Base-by-base conservation (phyloP, 2,888 invertebrate species). In the Agrotis exclamationis region DNA sequence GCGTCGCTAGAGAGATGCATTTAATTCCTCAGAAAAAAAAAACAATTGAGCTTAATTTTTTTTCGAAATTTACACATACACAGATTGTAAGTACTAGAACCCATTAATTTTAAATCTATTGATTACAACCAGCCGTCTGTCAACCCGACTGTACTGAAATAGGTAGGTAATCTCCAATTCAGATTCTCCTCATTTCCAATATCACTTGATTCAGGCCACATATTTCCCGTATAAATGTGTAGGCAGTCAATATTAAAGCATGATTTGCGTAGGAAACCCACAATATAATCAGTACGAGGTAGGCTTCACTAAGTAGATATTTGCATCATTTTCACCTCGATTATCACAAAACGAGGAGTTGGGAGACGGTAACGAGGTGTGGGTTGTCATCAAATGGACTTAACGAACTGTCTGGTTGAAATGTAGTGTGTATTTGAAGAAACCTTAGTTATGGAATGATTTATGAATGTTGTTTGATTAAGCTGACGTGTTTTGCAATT, bases 371-470 rank as follows among this genome's bases (percentile, higher is more conserved):
- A 79, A 81, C 85, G 75, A 85, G 76, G 85, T 86, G 85, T 86
- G 86, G 86, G 85, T 39, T 20, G 74, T 80, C 81, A 86, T 86
- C 86, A 80, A 67, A 70, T 62, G 60, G 48, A 65, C 66, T 68
- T 82, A 85, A 80, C 85, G 72, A 86, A 78, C 74, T 74, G 71
- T 67, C 60, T 58, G 22, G 0, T 14, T 53, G 59, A 71, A 58
- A 45, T 56, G 62, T 59, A 7, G n/a, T 58, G 58, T 50, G 57
- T 56, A 74, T 72, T 54, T 62, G 39, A 28, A 54, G 48, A 58
- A 54, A 28, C 54, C 50, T 54, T 70, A 48, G 44, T 64, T 62
- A 50, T 13, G n/a, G 18, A 24, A 63, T 73, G 68, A 84, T 77
- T 80, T 76, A 77, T 74, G 76, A 70, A 62, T 79, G 64, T 64